Evolutionary conservation across 2,113 vertebrate genomes (phyloP), one percentile per base, ranked within the genome.

Genomic region (Lepisosteus oculatus): DNA sequence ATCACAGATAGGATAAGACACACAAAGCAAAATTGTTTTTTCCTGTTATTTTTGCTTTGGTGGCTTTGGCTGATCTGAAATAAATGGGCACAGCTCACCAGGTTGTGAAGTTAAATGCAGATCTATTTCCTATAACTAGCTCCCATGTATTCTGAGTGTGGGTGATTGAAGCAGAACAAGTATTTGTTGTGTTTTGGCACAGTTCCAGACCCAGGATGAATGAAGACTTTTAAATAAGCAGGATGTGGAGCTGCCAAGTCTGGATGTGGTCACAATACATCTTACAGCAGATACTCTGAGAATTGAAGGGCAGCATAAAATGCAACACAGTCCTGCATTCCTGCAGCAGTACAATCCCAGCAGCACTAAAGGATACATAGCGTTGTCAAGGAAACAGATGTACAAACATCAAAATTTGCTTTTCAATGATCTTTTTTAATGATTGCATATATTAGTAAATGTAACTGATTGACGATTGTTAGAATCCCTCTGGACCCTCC

Each of bases 171-270:
- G 44, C 64, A 57, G 78, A 67, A 70, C 47, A 43, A 62, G 77
- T 45, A 70, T 75, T 71, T 42, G 72, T 65, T 45, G 71, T 41
- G 54, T 55, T 43, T 71, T 86, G 85, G 80, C 81, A 13, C 6
- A 11, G 41, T 64, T 80, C 82, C 81, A 84, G 56, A 42, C 62
- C 41, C 15, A 43, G 4, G 12, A 71, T 77, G 68, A 80, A 79
- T 77, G 63, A 78, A 76, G 77, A 77, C 75, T 79, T 83, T 80
- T 64, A 82, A 80, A 79, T 74, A 84, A 65, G 76, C 69, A 73
- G 78, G 76, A 76, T 66, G 72, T 54, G 68, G 73, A 43, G 65
- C 65, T 83, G 81, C 80, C 77, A 84, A 80, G 79, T 81, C 81
- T 70, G 65, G 79, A 79, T 74, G 74, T 56, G 68, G 43, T 72